Base-by-base conservation (phyloP, 2,797 vertebrate genomes). In the Macropodus opercularis region DNA sequence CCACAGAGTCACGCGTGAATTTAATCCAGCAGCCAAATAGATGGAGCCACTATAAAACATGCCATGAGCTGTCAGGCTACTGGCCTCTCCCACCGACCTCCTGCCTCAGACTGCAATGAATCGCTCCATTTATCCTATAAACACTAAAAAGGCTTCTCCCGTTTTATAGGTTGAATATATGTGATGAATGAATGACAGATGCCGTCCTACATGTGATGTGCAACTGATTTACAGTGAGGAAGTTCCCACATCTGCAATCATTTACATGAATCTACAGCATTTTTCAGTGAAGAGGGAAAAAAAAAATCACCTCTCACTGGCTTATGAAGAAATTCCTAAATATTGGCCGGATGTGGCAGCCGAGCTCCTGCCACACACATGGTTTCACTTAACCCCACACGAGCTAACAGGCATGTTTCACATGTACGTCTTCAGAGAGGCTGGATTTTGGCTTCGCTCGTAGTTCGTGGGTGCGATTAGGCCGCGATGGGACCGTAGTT, bases 321-420 rank as follows among this genome's bases (percentile, higher is more conserved):
- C 59, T 65, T 26, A 5, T 7, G 19, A 27, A 34, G 36, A 47
- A 55, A 53, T 14, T 19, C 9, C 47, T 47, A 36, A 60, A 43
- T 55, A 31, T 60, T 55, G 46, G 50, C 71, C 49, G 57, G 66
- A 71, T 69, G 66, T 38, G 58, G 57, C 62, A 47, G 55, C 78
- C 56, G 36, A 36, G 4, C 40, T 47, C 14, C 50, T 57, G 52
- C 54, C 34, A 6, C 70, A 72, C 85, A 85, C 48, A 75, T 69
- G 83, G 34, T 64, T 80, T 23, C 46, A 24, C 42, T 84, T 78
- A 83, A 62, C 47, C 24, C 39, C 0, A 9, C n/a, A 54, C 14
- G 21, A 39, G 40, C 23, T 1, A 24, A 22, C 69, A 26, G 52
- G 22, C 24, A 1, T 36, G 61, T 63, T 72, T 48, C 44, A 48